Percentiles rank a stretch among this genome's conserved stretches.
These are phyloP conservation scores for Oreocharis arfaki DNA, from an alignment of 2,113 vertebrate genomes.

Conservation along the genomic window DNA sequence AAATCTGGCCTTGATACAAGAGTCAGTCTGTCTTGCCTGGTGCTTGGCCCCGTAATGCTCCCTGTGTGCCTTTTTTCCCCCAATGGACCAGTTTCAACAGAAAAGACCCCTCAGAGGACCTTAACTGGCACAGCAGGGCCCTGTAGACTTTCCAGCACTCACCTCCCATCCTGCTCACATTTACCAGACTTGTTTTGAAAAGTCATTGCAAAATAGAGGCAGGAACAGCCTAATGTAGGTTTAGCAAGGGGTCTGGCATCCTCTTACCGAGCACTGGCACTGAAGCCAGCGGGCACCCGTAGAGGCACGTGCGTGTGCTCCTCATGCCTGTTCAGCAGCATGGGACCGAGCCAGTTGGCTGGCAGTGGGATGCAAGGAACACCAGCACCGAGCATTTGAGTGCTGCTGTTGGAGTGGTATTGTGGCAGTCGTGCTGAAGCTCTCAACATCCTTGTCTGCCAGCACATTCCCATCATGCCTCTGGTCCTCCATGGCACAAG, in stretches of 20 bases:
- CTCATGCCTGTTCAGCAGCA: background rate
- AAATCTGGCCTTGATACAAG: background rate
- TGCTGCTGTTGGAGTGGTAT: background rate
- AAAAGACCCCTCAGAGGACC: background rate
- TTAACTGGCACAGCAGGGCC: background rate
- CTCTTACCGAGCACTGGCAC: background rate
- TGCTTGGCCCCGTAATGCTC: background rate
- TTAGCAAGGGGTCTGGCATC: background rate
- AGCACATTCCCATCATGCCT: background rate
- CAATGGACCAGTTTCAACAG: background rate
- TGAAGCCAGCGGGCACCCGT: fast-evolving
- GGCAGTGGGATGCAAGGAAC: background rate
- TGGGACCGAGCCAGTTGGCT: background rate
- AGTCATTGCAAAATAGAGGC: background rate
- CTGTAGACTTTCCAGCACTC: background rate
- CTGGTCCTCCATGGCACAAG: background rate
- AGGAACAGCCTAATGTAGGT: background rate
- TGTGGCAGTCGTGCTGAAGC: background rate
- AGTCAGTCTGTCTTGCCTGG: background rate
- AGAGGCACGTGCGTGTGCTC: fast-evolving
- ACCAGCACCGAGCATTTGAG: background rate
- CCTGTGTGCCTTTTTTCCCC: background rate
- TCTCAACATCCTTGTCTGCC: background rate
- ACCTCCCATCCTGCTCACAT: background rate
- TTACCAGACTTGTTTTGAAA: background rate